A percentile compares a stretch with the other conserved stretches of the same genome.
Evolutionary conservation across 2,113 vertebrate species (phyloP).

Genomic region (Charina bottae): DNA sequence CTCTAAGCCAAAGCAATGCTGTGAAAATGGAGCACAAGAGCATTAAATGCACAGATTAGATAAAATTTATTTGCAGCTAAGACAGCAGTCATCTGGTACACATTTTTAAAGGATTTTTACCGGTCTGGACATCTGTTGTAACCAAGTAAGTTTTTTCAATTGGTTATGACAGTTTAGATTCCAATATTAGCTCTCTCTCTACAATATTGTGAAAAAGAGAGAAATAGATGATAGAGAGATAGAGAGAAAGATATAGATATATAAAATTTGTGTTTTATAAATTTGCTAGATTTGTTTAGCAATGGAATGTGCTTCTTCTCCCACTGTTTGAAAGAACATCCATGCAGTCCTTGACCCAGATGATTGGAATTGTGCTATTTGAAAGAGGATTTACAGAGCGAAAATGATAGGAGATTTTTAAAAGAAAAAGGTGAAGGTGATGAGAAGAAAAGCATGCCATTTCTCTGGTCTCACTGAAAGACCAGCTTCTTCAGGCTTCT

Average conservation of each 20-base stretch:
- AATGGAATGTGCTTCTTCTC: background rate
- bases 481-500: background rate
- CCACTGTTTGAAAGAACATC: background rate
- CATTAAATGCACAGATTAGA: slow-evolving; percentile 2
- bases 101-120: background rate
- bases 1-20: slow-evolving; percentile 14
- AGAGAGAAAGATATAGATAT: background rate
- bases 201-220: background rate
- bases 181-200: background rate
- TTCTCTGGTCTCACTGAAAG: background rate
- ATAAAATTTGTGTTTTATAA: too few relatives aligned
- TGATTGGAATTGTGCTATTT: background rate
- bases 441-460: background rate
- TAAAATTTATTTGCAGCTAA: slow-evolving; percentile 36
- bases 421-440: background rate
- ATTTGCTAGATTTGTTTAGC: background rate
- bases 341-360: background rate
- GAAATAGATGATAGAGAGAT: background rate
- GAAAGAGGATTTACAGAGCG: background rate
- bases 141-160: background rate
- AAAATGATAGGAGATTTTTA: background rate
- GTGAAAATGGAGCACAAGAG: slow-evolving; percentile 30
- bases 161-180: background rate
- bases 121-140: background rate
- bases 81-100: background rate